Evolutionary conservation across 2,888 invertebrate genomes (phyloP), one percentile per base, ranked within the genome.

Genomic region (Leptodirus hochenwartii): DNA sequence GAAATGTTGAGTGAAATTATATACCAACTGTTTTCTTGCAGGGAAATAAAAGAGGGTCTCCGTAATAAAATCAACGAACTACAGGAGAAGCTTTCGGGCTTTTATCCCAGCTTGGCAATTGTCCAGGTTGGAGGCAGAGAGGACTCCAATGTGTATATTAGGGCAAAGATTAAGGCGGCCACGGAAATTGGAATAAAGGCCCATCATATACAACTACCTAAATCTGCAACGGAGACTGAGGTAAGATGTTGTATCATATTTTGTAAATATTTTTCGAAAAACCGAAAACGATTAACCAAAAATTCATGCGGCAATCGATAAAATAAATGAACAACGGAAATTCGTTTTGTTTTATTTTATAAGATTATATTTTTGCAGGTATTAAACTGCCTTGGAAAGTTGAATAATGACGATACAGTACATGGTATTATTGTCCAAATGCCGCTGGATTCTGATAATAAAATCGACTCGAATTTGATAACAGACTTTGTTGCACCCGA

Each of bases 91-190:
- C n/a, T n/a, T 10, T 4, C 74, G 3, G 55, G 62, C 35, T 87
- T 80, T 51, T 54, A 56, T 38, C 78, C 80, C 0, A 76, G 78
- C 9, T 61, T 96, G 39, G 84, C 90, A 13, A 91, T 96, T 48
- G 81, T 96, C 25, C 81, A 96, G 67, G 96, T 98, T 35, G 98
- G 98, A 8, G 80, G 77, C 2, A 68, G 95, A 2, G 88, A 90
- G 53, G 96, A 98, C 58, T 96, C 96, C 25, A 95, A 95, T 61
- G 93, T 96, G 4, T 98, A 98, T 59, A 96, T 98, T 49, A 65
- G 87, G 17, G 88, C 85, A 78, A 98, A 98, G 61, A 67, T 93
- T 32, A 85, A 80, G 53, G 82, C 88, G 1, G 95, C 95, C 0
- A 68, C 61, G 30, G 82, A 87, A 43, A 84, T 96, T 42, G 96